Evolutionary conservation across 2,797 vertebrate species (phyloP), one percentile per base, ranked within the genome.

Genomic region (Trichosurus vulpecula): DNA sequence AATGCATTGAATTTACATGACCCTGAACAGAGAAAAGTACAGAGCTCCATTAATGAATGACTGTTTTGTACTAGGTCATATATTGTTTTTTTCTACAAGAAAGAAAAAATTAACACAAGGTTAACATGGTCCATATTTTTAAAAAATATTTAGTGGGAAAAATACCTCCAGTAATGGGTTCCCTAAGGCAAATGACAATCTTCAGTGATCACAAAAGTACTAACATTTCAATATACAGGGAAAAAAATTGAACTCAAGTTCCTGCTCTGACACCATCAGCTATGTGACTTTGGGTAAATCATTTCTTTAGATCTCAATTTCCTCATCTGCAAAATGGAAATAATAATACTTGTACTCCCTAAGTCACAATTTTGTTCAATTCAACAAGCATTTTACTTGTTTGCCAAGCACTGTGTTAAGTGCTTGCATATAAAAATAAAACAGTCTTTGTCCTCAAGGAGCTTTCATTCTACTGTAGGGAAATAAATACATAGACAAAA

Each of bases 141-240:
- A n/a, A 31, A 90, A 96, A 92, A 56, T 35, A 91, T 81, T 92
- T 95, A 95, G 47, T 61, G 55, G 90, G 74, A 29, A 95, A 93
- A 93, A 92, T 92, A 90, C 87, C 54, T 54, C 6, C n/a, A 95
- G 41, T 52, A 94, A 74, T 47, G 4, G 93, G 35, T 94, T 92
- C 74, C 81, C 51, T 19, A 93, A 95, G 96, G 13, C 92, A 95
- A 93, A 25, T 47, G 35, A 54, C 47, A 96, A 22, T 90, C 92
- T 93, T 94, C 54, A 94, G 0, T 93, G 54, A 90, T 92, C 90
- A 91, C n/a, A 93, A 12, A 90, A 92, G 87, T 90, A 90, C 52
- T 1, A 61, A 8, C 81, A 90, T 47, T 74, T 91, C 57, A 87
- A 11, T 51, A 61, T 29, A 90, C 1, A 31, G 51, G 22, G 13